Percentiles rank a stretch among this genome's conserved stretches.
Evolutionary conservation across 2,888 invertebrate genomes (phyloP).

Genomic region (Catocala fraxini): DNA sequence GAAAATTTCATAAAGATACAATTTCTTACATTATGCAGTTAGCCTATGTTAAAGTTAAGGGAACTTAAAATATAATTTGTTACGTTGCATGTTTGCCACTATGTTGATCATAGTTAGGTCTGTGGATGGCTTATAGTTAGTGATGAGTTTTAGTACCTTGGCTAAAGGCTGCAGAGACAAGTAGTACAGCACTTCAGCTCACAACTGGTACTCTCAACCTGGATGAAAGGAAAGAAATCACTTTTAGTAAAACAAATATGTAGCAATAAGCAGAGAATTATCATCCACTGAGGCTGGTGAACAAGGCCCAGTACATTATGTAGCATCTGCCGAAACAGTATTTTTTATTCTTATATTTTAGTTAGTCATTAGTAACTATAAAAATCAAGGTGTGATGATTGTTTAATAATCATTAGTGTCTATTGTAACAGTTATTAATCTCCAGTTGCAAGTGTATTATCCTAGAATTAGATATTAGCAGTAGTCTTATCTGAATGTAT

Average conservation of each 20-base stretch:
- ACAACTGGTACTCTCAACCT: slow-evolving; percentile 76
- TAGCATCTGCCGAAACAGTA: too few species aligned
- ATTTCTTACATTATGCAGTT: slow-evolving; percentile 57
- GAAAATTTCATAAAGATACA: slow-evolving; percentile 46
- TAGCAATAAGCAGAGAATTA: too few species aligned
- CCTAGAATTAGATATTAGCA: too few species aligned
- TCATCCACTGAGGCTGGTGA: too few species aligned
- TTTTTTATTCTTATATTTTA: too few species aligned
- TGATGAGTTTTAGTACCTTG: slow-evolving; percentile 80
- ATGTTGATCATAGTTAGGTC: slow-evolving; percentile 83
- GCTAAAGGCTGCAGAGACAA: slow-evolving; percentile 73
- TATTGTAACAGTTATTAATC: too few species aligned
- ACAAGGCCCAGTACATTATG: too few species aligned
- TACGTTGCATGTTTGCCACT: slow-evolving; percentile 78
- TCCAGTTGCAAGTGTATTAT: too few species aligned
- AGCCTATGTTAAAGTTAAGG: slow-evolving; percentile 56
- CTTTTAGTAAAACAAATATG: slow-evolving; percentile 6
- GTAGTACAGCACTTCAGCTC: slow-evolving; percentile 75
- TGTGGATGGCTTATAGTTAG: slow-evolving; percentile 71
- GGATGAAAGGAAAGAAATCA: slow-evolving; percentile 24
- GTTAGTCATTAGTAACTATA: too few species aligned
- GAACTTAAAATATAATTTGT: slow-evolving; percentile 74
- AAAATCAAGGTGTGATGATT: too few species aligned
- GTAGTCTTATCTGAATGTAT: too few species aligned
- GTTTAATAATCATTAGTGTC: too few species aligned